Evolutionary conservation across 1,140 invertebrate species (phyloP), one percentile per base, ranked within the genome.

Genomic region (Drosophila lowei): DNA sequence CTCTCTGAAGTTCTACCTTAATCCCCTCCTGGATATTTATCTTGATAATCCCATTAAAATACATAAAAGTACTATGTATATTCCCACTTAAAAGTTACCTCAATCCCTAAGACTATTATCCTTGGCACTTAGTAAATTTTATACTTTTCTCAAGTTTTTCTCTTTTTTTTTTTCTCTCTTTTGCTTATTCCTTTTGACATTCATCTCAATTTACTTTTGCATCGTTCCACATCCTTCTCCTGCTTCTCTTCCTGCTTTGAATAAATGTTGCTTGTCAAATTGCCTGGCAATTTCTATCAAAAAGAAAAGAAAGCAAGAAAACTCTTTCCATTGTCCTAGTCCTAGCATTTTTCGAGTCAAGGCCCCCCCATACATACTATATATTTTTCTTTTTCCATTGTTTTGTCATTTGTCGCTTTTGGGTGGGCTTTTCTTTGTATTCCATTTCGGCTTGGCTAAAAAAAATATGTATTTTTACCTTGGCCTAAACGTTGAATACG

Each of bases 241-340:
- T 25, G 23, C n/a, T n/a, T 23, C 1, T 23, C 23, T 46, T 53
- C 28, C 42, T 13, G 16, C n/a, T 3, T 60, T 74, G 59, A 78
- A 84, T 78, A 84, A 84, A 71, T 67, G 61, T 47, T 57, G 41
- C 50, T 57, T 84, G 70, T 84, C 60, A 79, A 71, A 70, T 83
- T 47, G 63, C 23, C 54, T 68, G 70, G 44, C 44, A 57, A 64
- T 72, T 63, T 72, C 38, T 56, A 50, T 62, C 25, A 15, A 30
- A 62, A 21, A 21, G 42, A 16, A 18, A 16, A 16, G 46, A 65
- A 53, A 41, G 13, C 38, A 5, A 38, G 34, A 38, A 38, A 38
- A 38, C 34, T 42, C 48, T 61, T 58, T 13, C 44, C 52, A 61
- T 66, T 76, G 70, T 72, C 28, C 46, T 42, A 50, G 52, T 65